Percentiles rank a stretch among this genome's conserved stretches.
Conservation (phyloP, 2,797 vertebrate genomes). For the Chiloscyllium punctatum region DNA sequence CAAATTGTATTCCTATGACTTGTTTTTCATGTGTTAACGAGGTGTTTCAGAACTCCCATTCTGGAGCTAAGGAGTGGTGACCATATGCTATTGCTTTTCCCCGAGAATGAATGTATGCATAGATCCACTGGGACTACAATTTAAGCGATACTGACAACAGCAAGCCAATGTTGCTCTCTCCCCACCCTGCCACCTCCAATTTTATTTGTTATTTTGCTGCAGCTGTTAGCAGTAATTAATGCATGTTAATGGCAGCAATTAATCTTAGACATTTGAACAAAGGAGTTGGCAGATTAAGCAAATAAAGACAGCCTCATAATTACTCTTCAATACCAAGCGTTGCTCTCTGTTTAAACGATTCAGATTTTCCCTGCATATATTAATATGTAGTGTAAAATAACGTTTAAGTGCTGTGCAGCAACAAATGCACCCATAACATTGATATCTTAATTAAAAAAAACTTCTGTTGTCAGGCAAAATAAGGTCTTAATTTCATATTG, state of each 20-base stretch:
- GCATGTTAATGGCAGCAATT: constrained; percentile 17
- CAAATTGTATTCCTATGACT: not conserved
- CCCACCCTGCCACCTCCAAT: not conserved
- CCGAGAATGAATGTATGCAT: not conserved
- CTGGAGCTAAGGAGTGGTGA: not conserved
- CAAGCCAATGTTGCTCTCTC: not conserved
- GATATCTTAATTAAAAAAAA: not conserved
- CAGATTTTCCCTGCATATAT: not conserved
- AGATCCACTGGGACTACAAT: not conserved
- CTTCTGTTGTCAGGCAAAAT: not conserved
- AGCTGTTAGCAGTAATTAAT: constrained; percentile 20
- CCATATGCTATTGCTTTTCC: not conserved
- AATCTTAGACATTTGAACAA: not conserved
- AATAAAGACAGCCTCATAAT: not conserved
- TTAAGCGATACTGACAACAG: not conserved
- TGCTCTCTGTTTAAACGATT: not conserved
- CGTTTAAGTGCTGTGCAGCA: not conserved
- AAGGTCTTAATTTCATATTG: not conserved
- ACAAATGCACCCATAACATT: not conserved
- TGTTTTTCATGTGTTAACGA: not conserved
- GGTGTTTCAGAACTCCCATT: not conserved
- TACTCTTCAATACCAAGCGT: not conserved
- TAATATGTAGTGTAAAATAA: not conserved
- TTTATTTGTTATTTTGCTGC: not conserved
- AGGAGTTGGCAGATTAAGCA: not conserved